Conservation (phyloP, 2,113 vertebrate species). For the Glaucomys volans region DNA sequence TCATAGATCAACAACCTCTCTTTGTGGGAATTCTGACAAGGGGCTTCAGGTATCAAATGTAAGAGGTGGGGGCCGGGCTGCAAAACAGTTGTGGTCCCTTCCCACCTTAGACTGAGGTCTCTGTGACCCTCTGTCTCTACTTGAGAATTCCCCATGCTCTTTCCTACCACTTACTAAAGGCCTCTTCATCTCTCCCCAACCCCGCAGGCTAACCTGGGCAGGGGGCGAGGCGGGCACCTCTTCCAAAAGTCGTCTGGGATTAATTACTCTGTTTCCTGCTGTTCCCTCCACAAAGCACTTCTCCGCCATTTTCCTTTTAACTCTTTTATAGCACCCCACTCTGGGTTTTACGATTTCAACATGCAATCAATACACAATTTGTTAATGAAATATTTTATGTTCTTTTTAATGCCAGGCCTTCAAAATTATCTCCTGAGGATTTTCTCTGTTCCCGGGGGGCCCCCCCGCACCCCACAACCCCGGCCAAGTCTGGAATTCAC, state of each 20-base stretch:
- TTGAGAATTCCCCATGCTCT: neutral
- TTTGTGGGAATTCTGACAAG: neutral
- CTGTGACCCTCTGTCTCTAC: neutral
- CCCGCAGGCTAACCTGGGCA: no score
- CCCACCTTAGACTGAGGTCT: neutral
- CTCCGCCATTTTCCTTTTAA: neutral
- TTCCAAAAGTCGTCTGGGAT: neutral
- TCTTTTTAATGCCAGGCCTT: neutral
- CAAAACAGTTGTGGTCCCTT: neutral
- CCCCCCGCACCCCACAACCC: no score
- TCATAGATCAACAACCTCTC: neutral
- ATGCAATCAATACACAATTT: neutral
- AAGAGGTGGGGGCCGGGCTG: no score
- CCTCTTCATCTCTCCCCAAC: neutral
- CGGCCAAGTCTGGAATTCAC: neutral
- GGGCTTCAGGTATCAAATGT: neutral
- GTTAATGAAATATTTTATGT: neutral
- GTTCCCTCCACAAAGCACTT: neutral
- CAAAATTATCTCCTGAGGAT: conserved; percentile 19
- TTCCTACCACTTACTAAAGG: neutral
- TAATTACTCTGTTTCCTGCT: neutral
- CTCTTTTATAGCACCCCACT: neutral
- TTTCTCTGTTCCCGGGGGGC: conserved; percentile 7
- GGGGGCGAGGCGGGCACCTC: neutral
- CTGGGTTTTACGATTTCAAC: neutral